Evolutionary conservation across 2,113 vertebrate species (phyloP), one percentile per base, ranked within the genome.

Genomic region (Callorhinus ursinus): DNA sequence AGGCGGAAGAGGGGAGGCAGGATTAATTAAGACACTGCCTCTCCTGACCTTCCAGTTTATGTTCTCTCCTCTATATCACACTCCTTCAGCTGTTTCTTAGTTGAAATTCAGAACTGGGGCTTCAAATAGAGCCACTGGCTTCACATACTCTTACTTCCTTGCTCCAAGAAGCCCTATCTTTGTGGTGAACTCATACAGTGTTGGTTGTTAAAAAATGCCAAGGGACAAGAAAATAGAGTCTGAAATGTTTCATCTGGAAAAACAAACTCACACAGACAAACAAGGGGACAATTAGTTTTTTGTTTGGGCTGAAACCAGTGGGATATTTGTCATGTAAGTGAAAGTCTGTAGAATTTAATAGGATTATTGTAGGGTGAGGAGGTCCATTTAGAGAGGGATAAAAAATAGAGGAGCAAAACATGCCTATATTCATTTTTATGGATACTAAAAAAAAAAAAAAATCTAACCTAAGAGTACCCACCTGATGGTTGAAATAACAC

Each of bases 251-350:
- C 92, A 93, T 97, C 88, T 97, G 49, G 85, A 95, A 94, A 96
- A 95, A 79, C 85, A 97, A 95, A 96, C 49, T 76, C 55, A 92
- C 51, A 89, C 81, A 95, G 88, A 93, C 79, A 94, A 97, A 95
- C 39, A 88, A 97, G 76, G 86, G 79, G 91, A 93, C 90, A 92
- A 97, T 98, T 97, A 97, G 83, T 89, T 98, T 95, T 87, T 87
- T 81, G 59, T 98, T 87, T 96, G 96, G 88, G 49, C 74, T 85
- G 82, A 95, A 96, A 82, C 91, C 86, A 82, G 81, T 42, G 5
- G 96, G 61, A n/a, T 97, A 61, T 97, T 97, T 97, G 86, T 97
- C 79, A 84, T 95, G 51, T 82, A 88, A 94, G 81, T 71, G 24
- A 57, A 95, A 96, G 72, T 80, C 90, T 93, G 57, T 65, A 90